Percentiles rank a stretch among this genome's conserved stretches.
These are phyloP conservation scores for Colletes collaris DNA, from an alignment of 2,888 invertebrate species.

Conservation along the genomic window DNA sequence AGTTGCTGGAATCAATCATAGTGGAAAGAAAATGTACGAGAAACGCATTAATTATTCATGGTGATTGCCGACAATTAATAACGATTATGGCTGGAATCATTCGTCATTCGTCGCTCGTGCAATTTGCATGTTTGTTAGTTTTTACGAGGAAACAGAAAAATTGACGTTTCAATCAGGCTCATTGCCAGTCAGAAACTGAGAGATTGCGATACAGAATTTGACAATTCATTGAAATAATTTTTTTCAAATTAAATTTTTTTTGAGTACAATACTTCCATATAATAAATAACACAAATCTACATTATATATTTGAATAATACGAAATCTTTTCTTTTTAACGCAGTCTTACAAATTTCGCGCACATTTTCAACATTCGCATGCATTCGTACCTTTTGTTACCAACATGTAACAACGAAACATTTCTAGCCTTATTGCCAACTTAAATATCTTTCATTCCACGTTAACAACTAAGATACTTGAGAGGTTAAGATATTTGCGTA, in stretches of 20 bases:
- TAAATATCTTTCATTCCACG: no score
- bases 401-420: no score
- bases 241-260: not conserved
- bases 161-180: slow-evolving; percentile 14
- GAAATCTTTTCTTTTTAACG: no score
- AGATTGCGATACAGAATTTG: not conserved
- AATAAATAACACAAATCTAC: no score
- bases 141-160: slow-evolving; percentile 9
- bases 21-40: slow-evolving; percentile 27
- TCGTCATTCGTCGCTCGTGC: not conserved
- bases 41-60: slow-evolving; percentile 22
- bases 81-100: slow-evolving; percentile 36
- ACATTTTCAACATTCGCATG: no score
- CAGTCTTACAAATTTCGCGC: no score
- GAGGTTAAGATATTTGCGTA: no score
- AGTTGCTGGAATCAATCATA: slow-evolving; percentile 51
- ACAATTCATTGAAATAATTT: not conserved
- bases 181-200: not conserved
- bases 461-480: no score
- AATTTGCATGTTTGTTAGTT: not conserved
- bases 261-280: no score
- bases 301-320: no score
- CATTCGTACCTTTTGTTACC: no score
- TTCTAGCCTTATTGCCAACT: no score
- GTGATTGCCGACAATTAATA: slow-evolving; percentile 63